These are phyloP conservation scores for Seladonia tumulorum DNA, from an alignment of 2,888 invertebrate species.

Conservation along the genomic window DNA sequence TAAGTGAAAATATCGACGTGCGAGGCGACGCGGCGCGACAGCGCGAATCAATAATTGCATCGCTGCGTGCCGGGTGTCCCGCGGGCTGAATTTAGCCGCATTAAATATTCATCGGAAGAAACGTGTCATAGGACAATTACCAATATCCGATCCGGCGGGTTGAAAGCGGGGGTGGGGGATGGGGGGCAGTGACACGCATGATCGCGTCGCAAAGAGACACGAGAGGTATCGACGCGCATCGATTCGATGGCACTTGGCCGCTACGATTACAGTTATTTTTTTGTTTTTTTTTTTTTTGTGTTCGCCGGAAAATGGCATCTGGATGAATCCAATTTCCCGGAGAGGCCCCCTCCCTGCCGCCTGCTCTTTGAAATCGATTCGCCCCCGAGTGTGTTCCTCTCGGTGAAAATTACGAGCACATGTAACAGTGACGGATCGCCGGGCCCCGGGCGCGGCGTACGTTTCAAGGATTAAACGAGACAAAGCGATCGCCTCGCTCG, in stretches of 20 bases:
- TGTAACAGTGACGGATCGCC: slow-evolving; percentile 16
- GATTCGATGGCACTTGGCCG: slow-evolving; percentile 25
- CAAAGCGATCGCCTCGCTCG: slow-evolving; percentile 15
- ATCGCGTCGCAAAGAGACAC: slow-evolving; percentile 15
- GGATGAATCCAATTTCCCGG: slow-evolving; percentile 20
- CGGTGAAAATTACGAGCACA: slow-evolving; percentile 17
- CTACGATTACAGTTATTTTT: slow-evolving; percentile 18
- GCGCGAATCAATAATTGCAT: slow-evolving; percentile 1
- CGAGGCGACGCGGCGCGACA: neutral
- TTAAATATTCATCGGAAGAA: slow-evolving; percentile 7
- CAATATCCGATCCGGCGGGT: neutral
- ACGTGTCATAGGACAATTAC: slow-evolving; percentile 8
- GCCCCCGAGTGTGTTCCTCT: slow-evolving; percentile 2
- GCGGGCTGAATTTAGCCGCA: neutral
- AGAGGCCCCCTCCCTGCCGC: neutral
- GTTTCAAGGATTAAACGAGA: slow-evolving; percentile 1
- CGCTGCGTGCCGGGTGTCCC: neutral
- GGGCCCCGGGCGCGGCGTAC: neutral
- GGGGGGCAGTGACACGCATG: neutral
- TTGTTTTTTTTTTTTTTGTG: too few relatives aligned
- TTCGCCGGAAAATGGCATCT: slow-evolving; percentile 15
- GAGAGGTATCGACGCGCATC: slow-evolving; percentile 13
- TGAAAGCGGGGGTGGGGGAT: too few relatives aligned
- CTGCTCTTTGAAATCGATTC: slow-evolving; percentile 25
- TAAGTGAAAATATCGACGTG: neutral